Evolutionary conservation across 2,113 vertebrate genomes (phyloP), one percentile per base, ranked within the genome.

Genomic region (Nycticorax nycticorax): DNA sequence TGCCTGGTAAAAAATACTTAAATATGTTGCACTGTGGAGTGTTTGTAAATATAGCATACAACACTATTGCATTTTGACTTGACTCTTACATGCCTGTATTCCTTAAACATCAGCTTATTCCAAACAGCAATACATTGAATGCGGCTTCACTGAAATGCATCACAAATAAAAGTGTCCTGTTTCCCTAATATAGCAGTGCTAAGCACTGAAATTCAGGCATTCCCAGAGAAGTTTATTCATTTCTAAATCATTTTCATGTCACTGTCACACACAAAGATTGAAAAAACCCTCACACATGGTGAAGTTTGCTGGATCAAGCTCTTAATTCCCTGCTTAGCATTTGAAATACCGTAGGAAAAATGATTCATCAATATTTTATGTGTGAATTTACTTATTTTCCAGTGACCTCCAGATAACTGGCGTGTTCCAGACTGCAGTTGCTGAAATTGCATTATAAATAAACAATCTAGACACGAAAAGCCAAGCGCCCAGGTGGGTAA

Each of bases 391-490:
- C 48, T 55, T 85, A 50, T 88, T 96, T 96, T 84, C 23, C 35
- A 87, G 48, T 95, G 85, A 88, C 67, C 55, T 83, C 63, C 67
- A 59, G 16, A 63, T 48, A 94, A 48, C 76, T 62, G 30, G 12
- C 24, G 24, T 67, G 10, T 76, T 90, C 55, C 85, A 90, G 82
- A 26, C 60, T 77, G 37, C n/a, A 56, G 37, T 91, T 45, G 63
- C 59, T 85, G 72, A 64, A 86, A 93, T 63, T 88, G 41, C 50
- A 18, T 86, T 80, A 67, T 85, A 90, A 94, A 94, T 68, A 85
- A 93, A 84, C 39, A 62, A 33, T 26, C 69, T 4, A 73, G 47
- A 80, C 12, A n/a, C 0, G 2, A 83, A 81, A 94, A 88, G 12
- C 37, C 77, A 86, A 88, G 80, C 16, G 33, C 60, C 52, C 24